Evolutionary conservation across 30 jellyfish, hydroid and myxozoan species (phyloP), one percentile per base, ranked within the genome.

Genomic region (Aurelia aurita): DNA sequence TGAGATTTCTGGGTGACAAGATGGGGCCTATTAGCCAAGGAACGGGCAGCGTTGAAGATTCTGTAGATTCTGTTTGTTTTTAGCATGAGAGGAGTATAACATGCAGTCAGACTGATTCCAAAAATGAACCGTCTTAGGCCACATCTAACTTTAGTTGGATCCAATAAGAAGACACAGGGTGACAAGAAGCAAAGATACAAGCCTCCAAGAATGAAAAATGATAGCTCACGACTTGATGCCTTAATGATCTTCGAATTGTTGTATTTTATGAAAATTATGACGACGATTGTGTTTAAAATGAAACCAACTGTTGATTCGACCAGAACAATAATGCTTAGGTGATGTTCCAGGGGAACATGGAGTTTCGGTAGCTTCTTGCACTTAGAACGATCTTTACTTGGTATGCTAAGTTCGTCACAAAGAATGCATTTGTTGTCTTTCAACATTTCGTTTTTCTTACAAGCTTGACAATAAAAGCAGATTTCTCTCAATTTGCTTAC

Each of bases 81-180:
- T 45, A 91, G 80, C 62, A 91, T 78, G 15, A 91, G 86, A 5
- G 98, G 97, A 15, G 98, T 88, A 76, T 82, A 91, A 63, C 98
- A 91, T 9, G 78, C 74, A 0, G 96, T 74, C 58, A 85, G 70
- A 26, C 95, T 64, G 55, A 91, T 74, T 49, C 98, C 98, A 54
- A 82, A 74, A 26, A 91, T 85, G 51, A 91, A 32, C 28, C 86
- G 80, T 59, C 82, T 83, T 15, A 66, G 72, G 26, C 80, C 88
- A 63, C 98, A 91, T 22, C 82, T 54, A 68, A 77, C 65, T 28
- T 20, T n/a, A 14, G 90, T 64, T 32, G 96, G 96, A 1, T 75
- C 45, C 59, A 74, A 19, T 63, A 86, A 55, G 71, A 86, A 86
- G 27, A 77, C 20, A 34, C 66, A 29, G 21, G 96, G 96, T 25